A percentile compares a stretch with the other conserved stretches of the same genome.
Conservation (phyloP, 1,140 invertebrate species). For the Bombus consobrinus region DNA sequence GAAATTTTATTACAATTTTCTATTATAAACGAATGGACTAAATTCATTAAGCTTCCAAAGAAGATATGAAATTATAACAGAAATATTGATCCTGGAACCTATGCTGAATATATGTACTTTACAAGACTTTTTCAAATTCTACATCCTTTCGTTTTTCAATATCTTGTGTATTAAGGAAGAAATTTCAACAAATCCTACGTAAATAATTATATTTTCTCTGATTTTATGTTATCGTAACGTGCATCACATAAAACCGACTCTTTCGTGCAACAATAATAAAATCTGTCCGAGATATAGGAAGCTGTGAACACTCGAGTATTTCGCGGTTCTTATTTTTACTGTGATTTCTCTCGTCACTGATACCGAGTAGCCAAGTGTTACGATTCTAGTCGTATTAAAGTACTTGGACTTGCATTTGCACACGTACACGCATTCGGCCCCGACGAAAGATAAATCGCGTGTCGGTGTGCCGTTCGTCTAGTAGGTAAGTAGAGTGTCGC, state of each 20-base stretch:
- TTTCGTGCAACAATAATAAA: background rate
- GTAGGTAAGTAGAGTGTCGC: constrained; percentile 70
- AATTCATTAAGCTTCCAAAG: background rate
- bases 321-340: constrained; percentile 25
- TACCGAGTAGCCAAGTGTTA: constrained; percentile 33
- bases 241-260: background rate
- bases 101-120: background rate
- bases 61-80: background rate
- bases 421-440: constrained; percentile 5
- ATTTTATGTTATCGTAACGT: background rate
- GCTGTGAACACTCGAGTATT: background rate
- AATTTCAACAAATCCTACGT: too few relatives aligned
- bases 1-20: background rate
- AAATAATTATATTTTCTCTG: background rate
- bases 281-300: background rate
- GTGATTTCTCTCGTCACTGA: constrained; percentile 47
- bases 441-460: constrained; percentile 28
- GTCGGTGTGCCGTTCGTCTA: constrained; percentile 56
- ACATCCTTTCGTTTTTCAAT: background rate
- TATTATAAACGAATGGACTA: background rate
- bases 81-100: background rate
- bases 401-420: constrained; percentile 38
- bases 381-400: constrained; percentile 47
- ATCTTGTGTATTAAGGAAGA: too few relatives aligned
- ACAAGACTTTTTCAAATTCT: background rate